phyloP scores from a whole-genome alignment of 2,797 vertebrate species.

The Naso thynnoides region DNA sequence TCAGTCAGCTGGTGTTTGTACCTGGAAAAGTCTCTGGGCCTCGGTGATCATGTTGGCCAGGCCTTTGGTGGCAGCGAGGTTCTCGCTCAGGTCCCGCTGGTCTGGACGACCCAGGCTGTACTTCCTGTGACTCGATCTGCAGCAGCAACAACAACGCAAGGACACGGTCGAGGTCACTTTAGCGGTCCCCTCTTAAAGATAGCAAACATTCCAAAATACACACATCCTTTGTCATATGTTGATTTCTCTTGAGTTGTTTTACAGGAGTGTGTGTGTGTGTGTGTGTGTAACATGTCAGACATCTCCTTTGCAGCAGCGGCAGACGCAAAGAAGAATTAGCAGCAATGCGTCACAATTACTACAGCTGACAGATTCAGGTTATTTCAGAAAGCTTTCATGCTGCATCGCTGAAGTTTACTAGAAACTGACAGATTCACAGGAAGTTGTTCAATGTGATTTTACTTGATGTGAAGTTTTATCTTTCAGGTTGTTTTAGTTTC shows the following conservation, averaged over 20 bases:
- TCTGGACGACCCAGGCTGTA: slow-evolving; percentile 89
- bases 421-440: slow-evolving; percentile 7
- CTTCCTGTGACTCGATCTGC: slow-evolving; percentile 87
- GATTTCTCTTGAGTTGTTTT: background rate
- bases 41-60: slow-evolving; percentile 90
- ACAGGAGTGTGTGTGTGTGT: background rate
- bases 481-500: background rate
- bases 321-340: background rate
- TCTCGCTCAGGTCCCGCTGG: slow-evolving; percentile 91
- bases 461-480: background rate
- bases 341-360: background rate
- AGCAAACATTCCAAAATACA: background rate
- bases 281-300: too few relatives aligned
- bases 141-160: slow-evolving; percentile 1
- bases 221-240: background rate
- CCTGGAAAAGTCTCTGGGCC: slow-evolving; percentile 83
- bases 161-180: slow-evolving; percentile 1
- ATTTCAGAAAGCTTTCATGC: background rate
- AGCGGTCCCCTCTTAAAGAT: background rate
- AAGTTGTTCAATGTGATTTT: slow-evolving; percentile 10
- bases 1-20: slow-evolving; percentile 1
- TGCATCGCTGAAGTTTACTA: background rate
- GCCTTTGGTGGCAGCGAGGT: slow-evolving; percentile 90
- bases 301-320: too few relatives aligned
- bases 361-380: slow-evolving; percentile 33